Conservation (phyloP, 92 coral and sea anemone species). For the Plumapathes pennacea region DNA sequence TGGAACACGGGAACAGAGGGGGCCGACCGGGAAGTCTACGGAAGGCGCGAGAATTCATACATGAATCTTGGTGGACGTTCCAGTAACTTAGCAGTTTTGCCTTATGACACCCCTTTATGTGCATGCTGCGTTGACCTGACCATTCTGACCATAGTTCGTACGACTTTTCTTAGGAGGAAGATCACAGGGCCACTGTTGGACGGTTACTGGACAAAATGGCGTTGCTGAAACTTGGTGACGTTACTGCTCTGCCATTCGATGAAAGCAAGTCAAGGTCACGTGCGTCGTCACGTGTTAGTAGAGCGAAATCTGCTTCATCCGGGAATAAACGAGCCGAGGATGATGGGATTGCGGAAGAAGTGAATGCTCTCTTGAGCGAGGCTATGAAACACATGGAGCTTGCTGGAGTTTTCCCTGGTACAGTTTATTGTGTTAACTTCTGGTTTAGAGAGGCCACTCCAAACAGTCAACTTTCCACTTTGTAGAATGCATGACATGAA, state of each 20-base stretch:
- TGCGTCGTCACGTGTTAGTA: slow-evolving; percentile 51
- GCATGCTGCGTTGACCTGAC: too few species aligned
- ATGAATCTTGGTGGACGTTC: too few species aligned
- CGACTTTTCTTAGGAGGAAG: slow-evolving; percentile 21
- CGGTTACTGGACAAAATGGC: slow-evolving; percentile 67
- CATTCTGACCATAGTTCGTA: too few species aligned
- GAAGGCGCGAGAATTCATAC: too few species aligned
- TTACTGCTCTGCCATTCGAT: slow-evolving; percentile 44
- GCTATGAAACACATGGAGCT: slow-evolving; percentile 76
- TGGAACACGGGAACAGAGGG: too few species aligned
- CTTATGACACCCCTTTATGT: too few species aligned
- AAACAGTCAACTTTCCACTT: not conserved
- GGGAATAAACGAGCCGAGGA: slow-evolving; percentile 44
- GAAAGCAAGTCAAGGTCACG: slow-evolving; percentile 56
- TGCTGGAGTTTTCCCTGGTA: slow-evolving; percentile 67
- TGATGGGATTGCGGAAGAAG: slow-evolving; percentile 26
- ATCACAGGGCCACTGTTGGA: slow-evolving; percentile 63
- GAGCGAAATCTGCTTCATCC: slow-evolving; percentile 44
- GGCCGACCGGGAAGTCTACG: too few species aligned
- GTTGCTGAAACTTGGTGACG: slow-evolving; percentile 52
- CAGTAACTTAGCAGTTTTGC: too few species aligned
- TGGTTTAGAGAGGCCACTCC: too few species aligned
- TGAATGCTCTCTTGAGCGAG: slow-evolving; percentile 62
- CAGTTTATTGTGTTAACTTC: not conserved
- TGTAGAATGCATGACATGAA: not conserved